Conservation (phyloP, 2,797 vertebrate genomes). For the Hozukius guyotensis region DNA sequence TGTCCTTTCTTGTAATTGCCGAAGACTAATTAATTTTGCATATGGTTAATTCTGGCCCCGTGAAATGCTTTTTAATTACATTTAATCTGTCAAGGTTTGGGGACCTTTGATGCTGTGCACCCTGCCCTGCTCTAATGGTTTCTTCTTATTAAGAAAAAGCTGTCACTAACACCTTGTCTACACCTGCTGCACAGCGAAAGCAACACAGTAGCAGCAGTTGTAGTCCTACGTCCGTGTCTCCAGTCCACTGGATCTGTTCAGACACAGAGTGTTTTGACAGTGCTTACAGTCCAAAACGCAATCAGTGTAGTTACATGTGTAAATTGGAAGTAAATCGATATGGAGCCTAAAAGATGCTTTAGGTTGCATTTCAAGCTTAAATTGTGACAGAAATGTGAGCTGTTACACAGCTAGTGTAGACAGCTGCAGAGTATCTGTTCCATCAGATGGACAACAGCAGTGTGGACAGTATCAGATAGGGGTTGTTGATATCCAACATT, state of each 20-base stretch:
- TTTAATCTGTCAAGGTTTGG: conserved; percentile 7
- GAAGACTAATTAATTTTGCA: neutral
- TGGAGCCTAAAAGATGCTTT: neutral
- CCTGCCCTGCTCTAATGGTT: conserved; percentile 18
- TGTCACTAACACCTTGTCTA: conserved; percentile 29
- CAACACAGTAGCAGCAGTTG: conserved; percentile 11
- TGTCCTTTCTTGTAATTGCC: neutral
- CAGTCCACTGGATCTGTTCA: neutral
- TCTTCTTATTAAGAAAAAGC: conserved; percentile 48
- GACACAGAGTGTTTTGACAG: neutral
- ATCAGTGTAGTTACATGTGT: neutral
- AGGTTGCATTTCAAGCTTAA: neutral
- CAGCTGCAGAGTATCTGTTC: neutral
- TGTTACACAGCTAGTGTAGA: neutral
- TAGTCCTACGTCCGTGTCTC: neutral
- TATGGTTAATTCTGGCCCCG: neutral
- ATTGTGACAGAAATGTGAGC: neutral
- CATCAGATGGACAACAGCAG: neutral
- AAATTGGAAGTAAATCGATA: neutral
- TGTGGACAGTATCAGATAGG: neutral
- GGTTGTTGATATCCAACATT: neutral
- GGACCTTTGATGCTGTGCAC: conserved; percentile 46
- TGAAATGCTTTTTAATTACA: conserved; percentile 14
- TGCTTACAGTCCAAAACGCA: neutral
- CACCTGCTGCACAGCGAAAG: conserved; percentile 21